Evolutionary conservation across 2,888 invertebrate species (phyloP).

Genomic region (Sinopyrophorus schimmeli): DNA sequence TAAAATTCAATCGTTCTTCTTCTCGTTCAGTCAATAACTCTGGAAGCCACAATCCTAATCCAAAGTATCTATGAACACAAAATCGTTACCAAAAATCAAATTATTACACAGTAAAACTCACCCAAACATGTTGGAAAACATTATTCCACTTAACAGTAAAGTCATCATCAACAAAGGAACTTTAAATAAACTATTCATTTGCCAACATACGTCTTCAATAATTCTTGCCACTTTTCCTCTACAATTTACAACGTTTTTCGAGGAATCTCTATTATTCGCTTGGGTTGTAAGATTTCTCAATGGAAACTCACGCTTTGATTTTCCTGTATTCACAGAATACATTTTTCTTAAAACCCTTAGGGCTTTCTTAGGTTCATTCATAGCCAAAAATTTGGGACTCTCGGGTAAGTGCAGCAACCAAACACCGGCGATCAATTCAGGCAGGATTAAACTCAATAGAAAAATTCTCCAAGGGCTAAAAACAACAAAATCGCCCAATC

Average conservation of each 20-base stretch:
- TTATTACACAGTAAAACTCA: slow-evolving; percentile 48
- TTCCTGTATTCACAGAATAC: slow-evolving; percentile 61
- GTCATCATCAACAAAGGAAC: slow-evolving; percentile 61
- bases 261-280: slow-evolving; percentile 3
- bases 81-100: slow-evolving; percentile 57
- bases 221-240: slow-evolving; percentile 49
- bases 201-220: slow-evolving; percentile 59
- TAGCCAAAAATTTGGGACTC: slow-evolving; percentile 76
- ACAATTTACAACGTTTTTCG: slow-evolving; percentile 39
- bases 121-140: slow-evolving; percentile 72
- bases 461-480: slow-evolving; percentile 78
- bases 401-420: slow-evolving; percentile 69
- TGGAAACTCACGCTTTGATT: slow-evolving; percentile 57
- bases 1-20: slow-evolving; percentile 55
- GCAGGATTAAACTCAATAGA: slow-evolving; percentile 66
- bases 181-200: slow-evolving; percentile 62
- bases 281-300: slow-evolving; percentile 34
- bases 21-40: slow-evolving; percentile 65
- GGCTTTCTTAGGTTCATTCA: slow-evolving; percentile 64
- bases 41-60: slow-evolving; percentile 75
- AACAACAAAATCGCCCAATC: slow-evolving; percentile 49
- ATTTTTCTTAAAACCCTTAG: slow-evolving; percentile 64
- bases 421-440: slow-evolving; percentile 64
- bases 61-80: slow-evolving; percentile 68
- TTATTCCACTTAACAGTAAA: slow-evolving; percentile 62